Base-by-base conservation (phyloP, 2,797 vertebrate species). In the Hydrolagus colliei region DNA sequence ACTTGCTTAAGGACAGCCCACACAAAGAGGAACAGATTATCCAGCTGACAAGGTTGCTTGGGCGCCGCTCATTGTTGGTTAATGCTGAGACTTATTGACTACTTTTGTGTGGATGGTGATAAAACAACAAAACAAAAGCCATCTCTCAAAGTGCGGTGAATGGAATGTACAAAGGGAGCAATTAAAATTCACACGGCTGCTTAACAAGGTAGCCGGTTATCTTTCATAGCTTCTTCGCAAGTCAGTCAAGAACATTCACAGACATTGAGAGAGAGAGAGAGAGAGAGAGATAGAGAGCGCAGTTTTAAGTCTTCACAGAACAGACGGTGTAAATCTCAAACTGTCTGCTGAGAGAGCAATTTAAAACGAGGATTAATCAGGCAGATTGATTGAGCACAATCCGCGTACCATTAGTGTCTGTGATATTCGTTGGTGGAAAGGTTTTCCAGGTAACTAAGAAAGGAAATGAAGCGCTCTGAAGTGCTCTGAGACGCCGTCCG, bases 121-220 rank as follows among this genome's bases (percentile, higher is more conserved):
- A 52, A 63, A 80, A 80, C 77, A 82, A 82, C 41, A 41, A 82
- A 68, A 20, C 27, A 68, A 68, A 84, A 41, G 63, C 27, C 2
- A 65, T 11, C 79, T 71, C 79, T 11, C 9, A 16, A 84, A 68
- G 10, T 41, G 32, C 65, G 41, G 65, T 68, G 27, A 84, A 84
- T 2, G 6, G 52, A 77, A 71, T 52, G 18, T 71, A 68, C 65
- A 41, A 68, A 5, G n/a, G 27, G 27, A 35, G 9, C 79, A 71
- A 71, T 84, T 84, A 65, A 41, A 84, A 71, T 84, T 84, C 79
- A 84, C 9, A 71, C 62, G 18, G 27, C 63, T 84, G 32, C 65
- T 67, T 65, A 41, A 52, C 27, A 52, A 52, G 41, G 41, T 52
- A 27, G 41, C 41, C 41, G 6, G 41, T 84, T 84, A 84, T 52